Percentiles rank a stretch among this genome's conserved stretches.
These are phyloP conservation scores for Carcharodon carcharias DNA, from an alignment of 2,797 vertebrate species.

Conservation along the genomic window DNA sequence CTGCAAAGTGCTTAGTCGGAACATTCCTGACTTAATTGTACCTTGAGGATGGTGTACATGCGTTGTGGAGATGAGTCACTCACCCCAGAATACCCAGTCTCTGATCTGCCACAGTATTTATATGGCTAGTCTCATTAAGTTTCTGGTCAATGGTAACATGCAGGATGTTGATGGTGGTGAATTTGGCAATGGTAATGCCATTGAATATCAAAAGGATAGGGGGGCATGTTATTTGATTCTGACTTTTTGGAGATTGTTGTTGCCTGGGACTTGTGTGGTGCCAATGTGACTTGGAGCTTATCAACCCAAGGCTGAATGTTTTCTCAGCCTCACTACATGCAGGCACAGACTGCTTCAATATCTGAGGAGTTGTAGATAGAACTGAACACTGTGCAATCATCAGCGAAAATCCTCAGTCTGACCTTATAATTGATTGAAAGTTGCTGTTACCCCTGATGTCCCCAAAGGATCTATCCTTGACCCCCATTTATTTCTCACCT, in stretches of 20 bases:
- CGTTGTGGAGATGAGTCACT: no score
- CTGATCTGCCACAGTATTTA: no score
- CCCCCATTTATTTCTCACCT: neutral
- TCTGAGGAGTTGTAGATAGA: neutral
- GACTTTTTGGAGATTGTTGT: neutral
- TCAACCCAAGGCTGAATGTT: neutral
- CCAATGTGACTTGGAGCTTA: neutral
- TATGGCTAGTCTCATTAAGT: no score
- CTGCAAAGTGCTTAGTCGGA: no score
- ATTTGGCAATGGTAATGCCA: neutral
- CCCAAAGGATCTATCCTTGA: neutral
- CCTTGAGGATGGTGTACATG: no score
- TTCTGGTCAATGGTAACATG: no score
- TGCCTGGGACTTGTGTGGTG: no score
- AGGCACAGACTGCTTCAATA: neutral
- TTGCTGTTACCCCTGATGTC: neutral
- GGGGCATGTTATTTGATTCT: neutral
- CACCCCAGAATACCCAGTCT: no score
- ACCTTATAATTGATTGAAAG: neutral
- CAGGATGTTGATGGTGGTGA: no score
- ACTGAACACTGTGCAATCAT: neutral
- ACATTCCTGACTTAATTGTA: no score
- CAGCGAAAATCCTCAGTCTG: neutral
- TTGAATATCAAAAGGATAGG: neutral
- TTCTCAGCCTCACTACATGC: neutral